Conservation (phyloP, 2,888 invertebrate species). For the Hymenopus coronatus region DNA sequence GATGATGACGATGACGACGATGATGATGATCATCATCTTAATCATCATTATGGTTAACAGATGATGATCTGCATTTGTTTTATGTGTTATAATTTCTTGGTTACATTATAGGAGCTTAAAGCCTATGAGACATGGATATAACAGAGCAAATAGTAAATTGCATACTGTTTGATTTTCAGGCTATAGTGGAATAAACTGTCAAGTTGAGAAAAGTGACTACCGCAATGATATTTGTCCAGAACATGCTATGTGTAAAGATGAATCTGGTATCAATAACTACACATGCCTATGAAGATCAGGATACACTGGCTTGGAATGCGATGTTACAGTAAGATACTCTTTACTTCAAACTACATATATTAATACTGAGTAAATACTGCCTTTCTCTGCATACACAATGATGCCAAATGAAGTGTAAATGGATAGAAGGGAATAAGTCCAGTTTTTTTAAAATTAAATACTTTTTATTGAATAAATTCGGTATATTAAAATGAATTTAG, state of each 20-base stretch:
- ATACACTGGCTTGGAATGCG: slow-evolving; percentile 90
- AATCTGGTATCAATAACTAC: slow-evolving; percentile 81
- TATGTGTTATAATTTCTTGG: neutral
- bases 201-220: slow-evolving; percentile 89
- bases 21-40: too few relatives aligned
- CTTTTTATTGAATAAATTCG: too few relatives aligned
- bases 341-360: neutral
- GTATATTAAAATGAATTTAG: too few relatives aligned
- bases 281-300: slow-evolving; percentile 93
- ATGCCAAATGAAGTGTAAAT: too few relatives aligned
- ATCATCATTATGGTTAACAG: too few relatives aligned
- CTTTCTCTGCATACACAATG: too few relatives aligned
- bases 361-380: too few relatives aligned
- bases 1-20: too few relatives aligned
- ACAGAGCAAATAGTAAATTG: too few relatives aligned
- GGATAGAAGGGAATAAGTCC: too few relatives aligned
- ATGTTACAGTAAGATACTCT: slow-evolving; percentile 65
- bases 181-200: slow-evolving; percentile 77
- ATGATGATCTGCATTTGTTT: neutral
- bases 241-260: slow-evolving; percentile 95
- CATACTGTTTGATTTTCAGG: slow-evolving; percentile 44
- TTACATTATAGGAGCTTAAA: neutral
- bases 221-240: slow-evolving; percentile 88
- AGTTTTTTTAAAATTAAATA: too few relatives aligned
- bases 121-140: neutral